Evolutionary conservation across 2,888 invertebrate genomes (phyloP).

Genomic region (Mythimna ferrago): DNA sequence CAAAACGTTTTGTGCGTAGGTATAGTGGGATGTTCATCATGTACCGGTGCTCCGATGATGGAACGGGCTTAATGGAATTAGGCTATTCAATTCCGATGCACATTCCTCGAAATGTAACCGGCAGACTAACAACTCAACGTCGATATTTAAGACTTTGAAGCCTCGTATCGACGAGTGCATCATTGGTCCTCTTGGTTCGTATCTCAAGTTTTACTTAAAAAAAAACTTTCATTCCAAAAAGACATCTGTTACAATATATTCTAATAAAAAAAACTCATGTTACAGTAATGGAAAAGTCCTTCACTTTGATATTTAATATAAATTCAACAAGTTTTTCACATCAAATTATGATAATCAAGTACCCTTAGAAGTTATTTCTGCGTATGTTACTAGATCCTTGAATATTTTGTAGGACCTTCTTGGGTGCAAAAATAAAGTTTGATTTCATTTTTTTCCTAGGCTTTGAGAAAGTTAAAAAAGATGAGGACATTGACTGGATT

Average conservation of each 20-base stretch:
- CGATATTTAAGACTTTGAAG: too few relatives aligned
- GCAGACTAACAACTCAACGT: too few relatives aligned
- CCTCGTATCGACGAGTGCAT: too few relatives aligned
- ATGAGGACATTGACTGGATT: not conserved
- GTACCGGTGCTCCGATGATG: too few relatives aligned
- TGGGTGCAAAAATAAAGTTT: conserved; percentile 10
- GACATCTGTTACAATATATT: conserved; percentile 34
- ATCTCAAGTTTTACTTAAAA: not conserved
- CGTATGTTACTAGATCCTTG: conserved; percentile 10
- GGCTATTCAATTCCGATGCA: too few relatives aligned
- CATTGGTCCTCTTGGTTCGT: not conserved
- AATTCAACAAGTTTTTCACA: conserved; percentile 45
- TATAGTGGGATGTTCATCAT: too few relatives aligned
- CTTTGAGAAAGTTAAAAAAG: not conserved
- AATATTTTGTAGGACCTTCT: conserved; percentile 34
- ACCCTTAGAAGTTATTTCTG: conserved; percentile 19
- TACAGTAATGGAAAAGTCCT: conserved; percentile 32
- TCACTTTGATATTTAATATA: conserved; percentile 43
- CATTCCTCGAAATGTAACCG: too few relatives aligned
- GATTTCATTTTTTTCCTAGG: not conserved
- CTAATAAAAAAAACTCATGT: conserved; percentile 40
- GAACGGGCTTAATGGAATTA: too few relatives aligned
- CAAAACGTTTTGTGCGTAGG: too few relatives aligned
- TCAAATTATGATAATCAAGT: conserved; percentile 54
- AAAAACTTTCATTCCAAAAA: not conserved